Conservation (phyloP, 2,797 vertebrate species). For the Peromyscus eremicus region DNA sequence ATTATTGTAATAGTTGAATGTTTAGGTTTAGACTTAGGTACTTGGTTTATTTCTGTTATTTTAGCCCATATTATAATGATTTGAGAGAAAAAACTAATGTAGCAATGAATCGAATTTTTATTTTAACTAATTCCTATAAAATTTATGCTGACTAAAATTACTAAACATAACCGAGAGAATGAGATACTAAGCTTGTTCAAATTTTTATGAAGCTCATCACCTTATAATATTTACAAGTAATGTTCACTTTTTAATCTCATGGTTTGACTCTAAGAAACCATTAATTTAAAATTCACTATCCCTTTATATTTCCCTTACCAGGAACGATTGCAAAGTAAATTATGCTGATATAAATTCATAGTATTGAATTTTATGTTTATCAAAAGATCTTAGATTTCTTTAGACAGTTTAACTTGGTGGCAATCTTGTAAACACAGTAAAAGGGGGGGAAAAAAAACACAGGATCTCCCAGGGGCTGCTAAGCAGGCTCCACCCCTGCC, state of each 20-base stretch:
- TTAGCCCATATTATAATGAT: not conserved
- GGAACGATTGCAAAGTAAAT: constrained; percentile 20
- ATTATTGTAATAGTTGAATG: constrained; percentile 74
- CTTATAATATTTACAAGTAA: constrained; percentile 3
- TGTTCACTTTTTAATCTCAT: not conserved
- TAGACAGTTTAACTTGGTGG: constrained; percentile 23
- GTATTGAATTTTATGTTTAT: constrained; percentile 23
- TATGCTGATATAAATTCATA: not conserved
- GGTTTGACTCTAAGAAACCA: constrained; percentile 28
- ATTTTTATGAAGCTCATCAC: constrained; percentile 37
- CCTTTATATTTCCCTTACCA: constrained; percentile 17
- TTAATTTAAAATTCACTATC: constrained; percentile 31
- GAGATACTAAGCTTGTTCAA: constrained; percentile 51
- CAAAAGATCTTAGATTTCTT: constrained; percentile 41
- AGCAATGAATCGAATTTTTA: constrained; percentile 30
- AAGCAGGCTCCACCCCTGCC: too few species aligned
- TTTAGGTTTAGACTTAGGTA: constrained; percentile 19
- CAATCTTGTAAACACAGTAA: not conserved
- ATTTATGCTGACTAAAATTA: constrained; percentile 61
- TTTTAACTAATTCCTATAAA: constrained; percentile 59
- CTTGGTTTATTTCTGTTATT: constrained; percentile 44
- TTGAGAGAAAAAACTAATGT: constrained; percentile 59
- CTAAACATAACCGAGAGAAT: constrained; percentile 58
- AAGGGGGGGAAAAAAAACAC: not conserved
- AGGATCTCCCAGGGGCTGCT: not conserved